These are phyloP conservation scores for Graphium colonna DNA, from an alignment of 2,888 invertebrate genomes.

Conservation along the genomic window DNA sequence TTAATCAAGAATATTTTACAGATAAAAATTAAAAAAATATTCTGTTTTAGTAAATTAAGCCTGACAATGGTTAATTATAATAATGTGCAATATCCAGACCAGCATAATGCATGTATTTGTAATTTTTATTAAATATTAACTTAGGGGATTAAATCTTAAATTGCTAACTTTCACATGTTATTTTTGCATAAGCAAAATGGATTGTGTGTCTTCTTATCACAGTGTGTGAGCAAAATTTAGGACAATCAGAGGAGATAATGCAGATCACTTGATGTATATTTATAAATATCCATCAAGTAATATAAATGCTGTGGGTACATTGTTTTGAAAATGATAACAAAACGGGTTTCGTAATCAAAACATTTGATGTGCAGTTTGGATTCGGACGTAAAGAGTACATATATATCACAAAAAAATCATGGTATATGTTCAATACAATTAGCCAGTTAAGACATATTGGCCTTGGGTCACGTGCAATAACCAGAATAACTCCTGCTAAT, in stretches of 20 bases:
- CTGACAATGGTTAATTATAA: no score
- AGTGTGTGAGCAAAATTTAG: slow-evolving; percentile 6
- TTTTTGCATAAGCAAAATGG: slow-evolving; percentile 2
- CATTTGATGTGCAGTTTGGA: slow-evolving; percentile 26
- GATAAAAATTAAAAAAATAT: no score
- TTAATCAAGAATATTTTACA: no score
- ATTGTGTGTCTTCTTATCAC: slow-evolving; percentile 7
- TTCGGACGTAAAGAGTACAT: slow-evolving; percentile 18
- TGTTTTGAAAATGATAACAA: slow-evolving; percentile 41
- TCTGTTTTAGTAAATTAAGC: no score
- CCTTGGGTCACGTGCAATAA: slow-evolving; percentile 61
- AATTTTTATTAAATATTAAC: no score
- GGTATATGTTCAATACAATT: slow-evolving; percentile 33
- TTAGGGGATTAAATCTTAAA: no score
- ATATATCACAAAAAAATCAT: slow-evolving; percentile 14
- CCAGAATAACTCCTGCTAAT: slow-evolving; percentile 48
- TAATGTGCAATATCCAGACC: no score
- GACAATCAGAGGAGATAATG: slow-evolving; percentile 15
- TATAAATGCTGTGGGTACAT: slow-evolving; percentile 14
- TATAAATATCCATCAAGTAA: slow-evolving; percentile 5
- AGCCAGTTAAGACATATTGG: slow-evolving; percentile 38
- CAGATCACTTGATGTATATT: slow-evolving; percentile 17
- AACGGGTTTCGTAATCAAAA: slow-evolving; percentile 48
- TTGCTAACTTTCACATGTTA: not conserved
- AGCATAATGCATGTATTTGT: no score